Conservation (phyloP, 2,113 vertebrate species). For the Anthoscopus minutus region DNA sequence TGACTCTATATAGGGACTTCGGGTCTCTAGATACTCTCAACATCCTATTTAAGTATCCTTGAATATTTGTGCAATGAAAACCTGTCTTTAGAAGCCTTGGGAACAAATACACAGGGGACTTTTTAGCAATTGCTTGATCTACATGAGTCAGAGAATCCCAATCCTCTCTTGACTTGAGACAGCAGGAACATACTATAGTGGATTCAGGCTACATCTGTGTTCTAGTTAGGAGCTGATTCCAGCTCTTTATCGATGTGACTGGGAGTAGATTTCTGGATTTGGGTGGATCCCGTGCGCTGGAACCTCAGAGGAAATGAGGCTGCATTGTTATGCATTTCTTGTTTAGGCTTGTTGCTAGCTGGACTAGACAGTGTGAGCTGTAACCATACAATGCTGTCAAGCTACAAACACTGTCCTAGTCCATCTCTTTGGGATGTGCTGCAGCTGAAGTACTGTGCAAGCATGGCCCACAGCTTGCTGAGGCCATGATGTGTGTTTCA, state of each 20-base stretch:
- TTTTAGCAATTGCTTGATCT: not conserved
- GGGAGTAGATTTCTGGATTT: not conserved
- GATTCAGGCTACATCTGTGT: not conserved
- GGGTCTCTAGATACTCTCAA: not conserved
- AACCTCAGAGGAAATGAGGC: not conserved
- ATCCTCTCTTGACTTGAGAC: not conserved
- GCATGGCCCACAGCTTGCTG: not conserved
- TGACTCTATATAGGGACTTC: not conserved
- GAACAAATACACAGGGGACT: rapidly evolving
- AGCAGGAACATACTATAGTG: not conserved
- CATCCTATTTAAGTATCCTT: not conserved
- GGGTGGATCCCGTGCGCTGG: not conserved
- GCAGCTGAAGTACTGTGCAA: not conserved
- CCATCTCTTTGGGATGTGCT: not conserved
- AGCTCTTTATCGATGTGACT: not conserved
- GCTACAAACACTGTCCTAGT: no score
- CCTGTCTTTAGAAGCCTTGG: not conserved
- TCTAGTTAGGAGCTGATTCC: not conserved
- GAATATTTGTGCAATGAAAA: not conserved
- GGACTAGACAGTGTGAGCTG: not conserved
- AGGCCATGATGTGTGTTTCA: not conserved
- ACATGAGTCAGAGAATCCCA: not conserved
- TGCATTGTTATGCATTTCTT: not conserved
- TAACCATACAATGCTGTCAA: not conserved
- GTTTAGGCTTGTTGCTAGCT: not conserved